phyloP scores from a whole-genome alignment of 2,797 vertebrate species.

The Ceyx erithaca region DNA sequence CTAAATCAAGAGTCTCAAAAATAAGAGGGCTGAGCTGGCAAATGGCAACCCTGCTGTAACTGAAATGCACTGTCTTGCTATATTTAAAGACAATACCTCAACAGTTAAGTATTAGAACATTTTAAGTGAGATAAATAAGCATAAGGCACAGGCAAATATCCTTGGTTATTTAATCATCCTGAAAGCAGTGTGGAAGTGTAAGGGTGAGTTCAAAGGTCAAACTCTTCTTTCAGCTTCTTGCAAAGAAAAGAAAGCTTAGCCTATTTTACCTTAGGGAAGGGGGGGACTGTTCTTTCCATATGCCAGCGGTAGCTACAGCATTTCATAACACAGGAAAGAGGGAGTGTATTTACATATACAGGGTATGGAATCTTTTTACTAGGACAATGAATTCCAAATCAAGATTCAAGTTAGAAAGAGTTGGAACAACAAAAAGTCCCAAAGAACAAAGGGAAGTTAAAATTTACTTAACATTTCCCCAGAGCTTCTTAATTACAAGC shows the following conservation, averaged over 20 bases:
- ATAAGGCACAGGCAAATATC: slow-evolving; percentile 66
- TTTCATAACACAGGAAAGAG: slow-evolving; percentile 51
- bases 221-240: slow-evolving; percentile 75
- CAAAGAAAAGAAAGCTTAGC: slow-evolving; percentile 70
- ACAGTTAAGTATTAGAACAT: slow-evolving; percentile 63
- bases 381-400: slow-evolving; percentile 23
- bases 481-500: slow-evolving; percentile 44
- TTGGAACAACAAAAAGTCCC: background rate
- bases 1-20: slow-evolving; percentile 68
- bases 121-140: slow-evolving; percentile 66
- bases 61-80: slow-evolving; percentile 59
- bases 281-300: slow-evolving; percentile 38
- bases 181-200: slow-evolving; percentile 71
- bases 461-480: slow-evolving; percentile 26
- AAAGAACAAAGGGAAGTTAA: slow-evolving; percentile 65
- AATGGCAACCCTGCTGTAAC: slow-evolving; percentile 73
- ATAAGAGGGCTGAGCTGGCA: slow-evolving; percentile 60
- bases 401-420: slow-evolving; percentile 21
- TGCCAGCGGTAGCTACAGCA: slow-evolving; percentile 24
- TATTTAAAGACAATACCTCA: slow-evolving; percentile 72
- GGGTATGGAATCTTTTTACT: background rate
- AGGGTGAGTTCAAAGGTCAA: slow-evolving; percentile 75
- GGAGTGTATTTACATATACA: slow-evolving; percentile 16
- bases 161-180: slow-evolving; percentile 75
- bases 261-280: slow-evolving; percentile 56